Percentiles rank a stretch among this genome's conserved stretches.
phyloP scores from a whole-genome alignment of 2,888 invertebrate genomes.

The Ernsta delagoae region DNA sequence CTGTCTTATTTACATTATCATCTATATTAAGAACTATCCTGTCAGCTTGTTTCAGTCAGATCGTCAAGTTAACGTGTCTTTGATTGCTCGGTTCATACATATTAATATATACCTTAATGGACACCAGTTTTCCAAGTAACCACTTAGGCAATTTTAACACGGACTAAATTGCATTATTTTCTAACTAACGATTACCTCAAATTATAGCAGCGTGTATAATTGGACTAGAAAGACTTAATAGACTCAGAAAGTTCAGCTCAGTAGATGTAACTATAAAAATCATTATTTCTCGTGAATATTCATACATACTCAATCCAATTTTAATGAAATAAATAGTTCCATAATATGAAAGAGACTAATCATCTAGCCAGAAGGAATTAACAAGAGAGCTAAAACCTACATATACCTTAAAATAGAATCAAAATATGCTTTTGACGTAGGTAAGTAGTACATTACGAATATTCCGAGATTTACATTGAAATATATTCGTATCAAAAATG shows the following conservation, averaged over 20 bases:
- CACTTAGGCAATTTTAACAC: slow-evolving; percentile 36
- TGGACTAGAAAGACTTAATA: slow-evolving; percentile 30
- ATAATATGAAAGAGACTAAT: too few species aligned
- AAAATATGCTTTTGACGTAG: too few species aligned
- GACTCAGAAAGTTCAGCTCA: background rate
- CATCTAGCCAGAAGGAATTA: background rate
- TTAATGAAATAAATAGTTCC: too few species aligned
- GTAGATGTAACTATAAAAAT: background rate
- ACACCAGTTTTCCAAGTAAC: slow-evolving; percentile 36
- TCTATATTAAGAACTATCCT: background rate
- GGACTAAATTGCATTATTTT: slow-evolving; percentile 32
- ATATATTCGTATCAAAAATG: too few species aligned
- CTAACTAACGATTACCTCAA: slow-evolving; percentile 8
- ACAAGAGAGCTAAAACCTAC: background rate
- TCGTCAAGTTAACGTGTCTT: slow-evolving; percentile 22
- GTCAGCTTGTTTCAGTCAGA: slow-evolving; percentile 12
- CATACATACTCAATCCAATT: too few species aligned
- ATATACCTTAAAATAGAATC: too few species aligned
- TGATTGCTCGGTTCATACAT: slow-evolving; percentile 32
- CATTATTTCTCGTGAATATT: too few species aligned
- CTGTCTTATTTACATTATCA: too few species aligned
- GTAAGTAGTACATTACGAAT: background rate
- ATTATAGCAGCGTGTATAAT: slow-evolving; percentile 26
- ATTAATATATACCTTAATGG: slow-evolving; percentile 31
- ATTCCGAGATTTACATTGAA: background rate